Base-by-base conservation (phyloP, 1,140 invertebrate species). In the Phenacoccus solenopsis region DNA sequence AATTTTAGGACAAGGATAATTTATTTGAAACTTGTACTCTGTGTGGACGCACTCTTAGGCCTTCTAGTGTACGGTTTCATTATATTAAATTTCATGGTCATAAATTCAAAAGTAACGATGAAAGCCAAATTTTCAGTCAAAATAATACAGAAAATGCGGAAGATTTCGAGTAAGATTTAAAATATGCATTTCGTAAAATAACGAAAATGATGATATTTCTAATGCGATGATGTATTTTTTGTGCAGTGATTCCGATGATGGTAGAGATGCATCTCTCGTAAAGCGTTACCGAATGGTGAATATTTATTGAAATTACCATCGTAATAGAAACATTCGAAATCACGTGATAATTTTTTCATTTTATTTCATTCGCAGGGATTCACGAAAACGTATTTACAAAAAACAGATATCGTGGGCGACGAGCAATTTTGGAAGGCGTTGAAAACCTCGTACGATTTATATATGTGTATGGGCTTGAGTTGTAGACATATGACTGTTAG, bases 51-150 rank as follows among this genome's bases (percentile, higher is more conserved):
- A 76, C 79, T 72, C 81, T 85, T 74, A 80, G 86, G 75, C 83
- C 83, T 24, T 80, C 83, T 25, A 86, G 86, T 69, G 76, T 85
- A 72, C 78, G 78, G 70, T 79, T 81, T 70, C 85, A 87, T 70
- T 76, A 80, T 70, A 59, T 67, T 22, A 35, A 56, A 49, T 32
- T 59, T 28, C 72, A 73, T 20, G 67, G 69, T 20, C 9, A 20
- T 21, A 24, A 30, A 13, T 61, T 28, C 3, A 4, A 10, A 9
- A 49, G 12, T n/a, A 49, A 49, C 13, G 38, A n/a, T 49, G 38
- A n/a, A 4, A 49, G 13, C 12, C 5, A 3, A n/a, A 16, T 9
- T 49, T 16, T n/a, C 30, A 32, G 30, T 32, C 13, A 5, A 7
- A 32, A 13, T 32, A 32, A 7, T 32, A 7, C 13, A 32, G 30